Evolutionary conservation across 1,140 invertebrate genomes (phyloP).

Genomic region (Trachymyrmex septentrionalis): DNA sequence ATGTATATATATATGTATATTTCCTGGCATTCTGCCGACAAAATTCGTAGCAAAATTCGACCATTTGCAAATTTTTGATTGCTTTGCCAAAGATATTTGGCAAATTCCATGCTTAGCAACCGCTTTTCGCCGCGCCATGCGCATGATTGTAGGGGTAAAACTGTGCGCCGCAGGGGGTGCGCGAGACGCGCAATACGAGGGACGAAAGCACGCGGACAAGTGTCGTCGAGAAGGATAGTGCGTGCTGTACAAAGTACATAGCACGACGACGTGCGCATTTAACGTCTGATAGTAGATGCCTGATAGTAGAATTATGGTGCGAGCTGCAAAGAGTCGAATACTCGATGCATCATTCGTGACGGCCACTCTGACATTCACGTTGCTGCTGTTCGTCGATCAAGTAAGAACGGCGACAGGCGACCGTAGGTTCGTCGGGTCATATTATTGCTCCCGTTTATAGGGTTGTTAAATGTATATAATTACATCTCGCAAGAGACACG

Average conservation of each 20-base stretch:
- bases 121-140: not conserved
- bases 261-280: not conserved
- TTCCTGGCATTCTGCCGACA: too few species aligned
- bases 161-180: not conserved
- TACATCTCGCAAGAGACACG: not conserved
- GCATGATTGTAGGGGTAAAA: conserved; percentile 24
- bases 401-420: conserved; percentile 61
- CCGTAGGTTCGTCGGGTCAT: not conserved
- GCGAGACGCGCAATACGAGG: not conserved
- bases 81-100: not conserved
- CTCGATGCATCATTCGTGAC: conserved; percentile 34
- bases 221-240: conserved; percentile 5
- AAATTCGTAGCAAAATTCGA: too few species aligned
- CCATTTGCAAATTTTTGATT: too few species aligned
- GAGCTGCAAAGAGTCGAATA: conserved; percentile 36
- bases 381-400: conserved; percentile 71
- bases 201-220: conserved; percentile 11
- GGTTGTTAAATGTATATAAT: not conserved
- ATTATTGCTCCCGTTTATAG: not conserved
- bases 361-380: conserved; percentile 64
- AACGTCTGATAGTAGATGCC: not conserved
- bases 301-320: conserved; percentile 70
- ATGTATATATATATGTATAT: too few species aligned
- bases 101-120: not conserved
- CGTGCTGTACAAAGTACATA: not conserved